Percentiles rank a stretch among this genome's conserved stretches.
Conservation (phyloP, 2,113 vertebrate genomes). For the Carollia perspicillata region DNA sequence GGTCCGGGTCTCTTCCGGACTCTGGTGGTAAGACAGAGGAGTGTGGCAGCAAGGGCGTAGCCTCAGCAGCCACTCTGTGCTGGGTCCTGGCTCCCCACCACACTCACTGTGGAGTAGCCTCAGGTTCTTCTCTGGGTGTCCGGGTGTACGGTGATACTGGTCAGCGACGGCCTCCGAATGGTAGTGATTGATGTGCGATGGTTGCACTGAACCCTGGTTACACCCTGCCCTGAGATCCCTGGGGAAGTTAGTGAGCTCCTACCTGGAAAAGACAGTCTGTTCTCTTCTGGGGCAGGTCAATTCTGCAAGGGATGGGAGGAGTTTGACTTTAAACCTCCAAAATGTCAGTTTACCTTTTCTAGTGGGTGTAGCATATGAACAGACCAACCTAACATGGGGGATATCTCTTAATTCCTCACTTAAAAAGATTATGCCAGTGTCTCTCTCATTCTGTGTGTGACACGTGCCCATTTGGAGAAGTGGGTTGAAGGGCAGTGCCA, state of each 20-base stretch:
- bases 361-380: not conserved
- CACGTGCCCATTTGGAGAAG: fast-evolving
- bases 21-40: not conserved
- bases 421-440: not conserved
- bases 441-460: fast-evolving
- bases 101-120: fast-evolving
- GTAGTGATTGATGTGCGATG: fast-evolving
- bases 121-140: fast-evolving
- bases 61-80: not conserved
- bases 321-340: not conserved
- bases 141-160: fast-evolving
- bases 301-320: not conserved
- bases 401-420: not conserved
- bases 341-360: not conserved
- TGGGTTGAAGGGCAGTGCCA: fast-evolving
- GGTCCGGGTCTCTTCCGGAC: not conserved
- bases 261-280: not conserved
- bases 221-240: not conserved
- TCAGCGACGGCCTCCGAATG: fast-evolving
- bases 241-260: too few species aligned
- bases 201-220: not conserved
- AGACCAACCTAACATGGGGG: not conserved
- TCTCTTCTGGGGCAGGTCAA: too few species aligned
- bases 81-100: too few species aligned
- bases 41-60: too few species aligned